These are phyloP conservation scores for Archaeoteleia sp. DNA, from an alignment of 2,888 invertebrate genomes.

Conservation along the genomic window DNA sequence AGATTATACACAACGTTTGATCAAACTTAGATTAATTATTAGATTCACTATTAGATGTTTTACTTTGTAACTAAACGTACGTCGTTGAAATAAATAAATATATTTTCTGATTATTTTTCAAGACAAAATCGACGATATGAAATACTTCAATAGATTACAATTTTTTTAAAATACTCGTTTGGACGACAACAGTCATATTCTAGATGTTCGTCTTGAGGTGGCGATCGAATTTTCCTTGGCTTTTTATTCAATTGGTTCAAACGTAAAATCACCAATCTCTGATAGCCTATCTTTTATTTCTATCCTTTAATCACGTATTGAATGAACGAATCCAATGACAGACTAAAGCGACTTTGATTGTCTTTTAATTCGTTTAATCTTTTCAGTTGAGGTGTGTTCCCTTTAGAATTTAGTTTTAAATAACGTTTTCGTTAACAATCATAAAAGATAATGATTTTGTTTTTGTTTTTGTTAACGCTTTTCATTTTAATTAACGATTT, in stretches of 20 bases:
- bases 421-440: too few relatives aligned
- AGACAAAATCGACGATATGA: constrained; percentile 7
- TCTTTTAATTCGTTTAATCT: neutral
- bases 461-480: too few relatives aligned
- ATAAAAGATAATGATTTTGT: too few relatives aligned
- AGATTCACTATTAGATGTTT: too few relatives aligned
- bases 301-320: constrained; percentile 12
- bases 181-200: constrained; percentile 9
- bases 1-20: too few relatives aligned
- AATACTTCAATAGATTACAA: constrained; percentile 13
- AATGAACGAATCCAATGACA: constrained; percentile 2
- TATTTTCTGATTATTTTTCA: constrained; percentile 14
- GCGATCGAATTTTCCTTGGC: constrained; percentile 4
- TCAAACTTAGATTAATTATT: too few relatives aligned
- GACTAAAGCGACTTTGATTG: neutral
- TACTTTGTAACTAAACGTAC: neutral
- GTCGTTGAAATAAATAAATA: constrained; percentile 3
- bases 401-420: too few relatives aligned
- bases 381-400: too few relatives aligned
- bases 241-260: constrained; percentile 3
- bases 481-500: too few relatives aligned
- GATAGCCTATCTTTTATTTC: neutral
- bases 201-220: constrained; percentile 2
- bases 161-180: constrained; percentile 6
- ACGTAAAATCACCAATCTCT: neutral